A percentile compares a stretch with the other conserved stretches of the same genome.
phyloP scores from a whole-genome alignment of 2,113 vertebrate species.

The Cnemophilus loriae region DNA sequence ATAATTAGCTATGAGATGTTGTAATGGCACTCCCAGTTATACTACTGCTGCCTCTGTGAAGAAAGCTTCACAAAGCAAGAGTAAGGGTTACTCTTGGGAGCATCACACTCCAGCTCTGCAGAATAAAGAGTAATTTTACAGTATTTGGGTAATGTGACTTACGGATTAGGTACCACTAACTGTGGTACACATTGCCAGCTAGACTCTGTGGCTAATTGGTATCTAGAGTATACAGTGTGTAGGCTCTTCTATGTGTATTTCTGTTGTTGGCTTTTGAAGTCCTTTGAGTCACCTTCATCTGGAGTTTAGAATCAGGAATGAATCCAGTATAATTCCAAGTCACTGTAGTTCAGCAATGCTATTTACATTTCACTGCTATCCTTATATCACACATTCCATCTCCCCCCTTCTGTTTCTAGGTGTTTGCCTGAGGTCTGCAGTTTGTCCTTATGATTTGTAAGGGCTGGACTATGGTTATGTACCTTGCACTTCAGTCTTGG shows the following conservation, averaged over 20 bases:
- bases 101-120: neutral
- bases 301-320: neutral
- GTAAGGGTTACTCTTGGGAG: neutral
- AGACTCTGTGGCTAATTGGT: neutral
- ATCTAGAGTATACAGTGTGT: neutral
- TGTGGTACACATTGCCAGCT: neutral
- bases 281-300: neutral
- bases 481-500: neutral
- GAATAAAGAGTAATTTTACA: neutral
- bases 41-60: neutral
- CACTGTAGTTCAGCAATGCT: neutral
- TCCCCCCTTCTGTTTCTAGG: neutral
- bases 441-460: constrained; percentile 12
- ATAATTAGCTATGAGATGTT: neutral
- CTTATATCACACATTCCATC: neutral
- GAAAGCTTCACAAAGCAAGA: neutral
- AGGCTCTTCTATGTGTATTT: neutral
- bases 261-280: neutral
- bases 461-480: neutral
- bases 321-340: neutral
- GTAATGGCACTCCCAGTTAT: neutral
- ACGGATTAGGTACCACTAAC: fast-evolving
- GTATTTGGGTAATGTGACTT: neutral
- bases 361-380: neutral
- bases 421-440: neutral